These are phyloP conservation scores for Agrotis exclamationis DNA, from an alignment of 2,888 invertebrate genomes.

Conservation along the genomic window DNA sequence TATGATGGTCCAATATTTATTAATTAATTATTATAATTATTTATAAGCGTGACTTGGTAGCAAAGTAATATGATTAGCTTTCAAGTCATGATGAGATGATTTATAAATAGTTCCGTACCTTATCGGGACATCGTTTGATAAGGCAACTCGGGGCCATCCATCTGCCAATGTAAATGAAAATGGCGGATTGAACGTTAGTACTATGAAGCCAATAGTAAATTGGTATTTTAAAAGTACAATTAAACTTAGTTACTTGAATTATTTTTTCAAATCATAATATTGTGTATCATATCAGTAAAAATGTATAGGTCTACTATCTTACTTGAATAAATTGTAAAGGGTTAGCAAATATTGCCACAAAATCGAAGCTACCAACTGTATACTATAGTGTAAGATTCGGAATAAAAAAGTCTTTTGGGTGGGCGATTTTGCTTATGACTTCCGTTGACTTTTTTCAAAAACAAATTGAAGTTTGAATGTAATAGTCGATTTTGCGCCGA, in stretches of 20 bases:
- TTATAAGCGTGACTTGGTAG: not conserved
- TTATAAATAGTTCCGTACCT: not conserved
- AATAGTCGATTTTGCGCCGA: not conserved
- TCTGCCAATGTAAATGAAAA: not conserved
- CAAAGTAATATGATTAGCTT: not conserved
- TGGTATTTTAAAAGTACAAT: no score
- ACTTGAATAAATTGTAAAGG: not conserved
- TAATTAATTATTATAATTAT: not conserved
- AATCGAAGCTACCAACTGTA: conserved; percentile 4
- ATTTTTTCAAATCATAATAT: not conserved
- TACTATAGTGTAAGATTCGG: not conserved
- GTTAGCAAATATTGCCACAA: not conserved
- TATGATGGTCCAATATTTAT: conserved; percentile 4
- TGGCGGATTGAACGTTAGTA: not conserved
- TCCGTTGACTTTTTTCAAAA: conserved; percentile 4
- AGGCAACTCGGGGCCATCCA: not conserved
- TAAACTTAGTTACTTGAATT: not conserved
- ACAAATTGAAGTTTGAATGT: not conserved
- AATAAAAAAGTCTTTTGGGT: not conserved
- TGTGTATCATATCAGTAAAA: not conserved
- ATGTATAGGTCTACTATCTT: not conserved
- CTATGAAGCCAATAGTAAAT: no score
- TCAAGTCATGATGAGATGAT: not conserved
- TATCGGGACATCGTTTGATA: not conserved
- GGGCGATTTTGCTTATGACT: not conserved